A percentile compares a stretch with the other conserved stretches of the same genome.
These are phyloP conservation scores for Rhabditoides inermis DNA, from an alignment of 2,888 invertebrate species.

Conservation along the genomic window DNA sequence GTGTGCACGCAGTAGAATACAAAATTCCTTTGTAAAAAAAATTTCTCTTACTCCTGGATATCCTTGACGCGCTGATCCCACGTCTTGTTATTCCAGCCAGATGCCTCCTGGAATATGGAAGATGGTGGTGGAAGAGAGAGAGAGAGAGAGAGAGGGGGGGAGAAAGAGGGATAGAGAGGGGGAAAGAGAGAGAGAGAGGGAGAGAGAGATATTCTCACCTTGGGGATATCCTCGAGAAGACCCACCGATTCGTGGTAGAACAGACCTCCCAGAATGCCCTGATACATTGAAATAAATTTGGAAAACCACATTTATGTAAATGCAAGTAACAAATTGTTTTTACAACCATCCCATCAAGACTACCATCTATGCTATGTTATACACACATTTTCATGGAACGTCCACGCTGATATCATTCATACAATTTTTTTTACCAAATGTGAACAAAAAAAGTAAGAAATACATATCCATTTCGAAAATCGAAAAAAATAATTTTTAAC, in stretches of 20 bases:
- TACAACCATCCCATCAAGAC: constrained; percentile 3
- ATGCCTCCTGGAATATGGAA: neutral
- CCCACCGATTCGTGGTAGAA: constrained; percentile 37
- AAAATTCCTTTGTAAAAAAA: neutral
- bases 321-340: too few relatives aligned
- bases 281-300: neutral
- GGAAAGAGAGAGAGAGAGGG: neutral
- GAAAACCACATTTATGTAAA: too few relatives aligned
- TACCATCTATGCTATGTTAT: too few relatives aligned
- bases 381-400: too few relatives aligned
- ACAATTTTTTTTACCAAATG: too few relatives aligned
- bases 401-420: too few relatives aligned
- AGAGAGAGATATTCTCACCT: neutral
- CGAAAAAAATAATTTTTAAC: too few relatives aligned
- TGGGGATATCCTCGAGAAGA: constrained; percentile 34
- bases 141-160: neutral
- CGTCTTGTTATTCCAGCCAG: too few relatives aligned
- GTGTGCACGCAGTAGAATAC: neutral
- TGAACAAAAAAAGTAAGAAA: neutral
- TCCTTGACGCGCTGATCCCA: too few relatives aligned
- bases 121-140: neutral
- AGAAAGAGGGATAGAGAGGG: neutral
- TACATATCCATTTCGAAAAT: too few relatives aligned
- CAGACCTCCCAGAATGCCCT: constrained; percentile 30
- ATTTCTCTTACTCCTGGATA: neutral